Base-by-base conservation (phyloP, 1,140 invertebrate genomes). In the Cardiocondyla obscurior region DNA sequence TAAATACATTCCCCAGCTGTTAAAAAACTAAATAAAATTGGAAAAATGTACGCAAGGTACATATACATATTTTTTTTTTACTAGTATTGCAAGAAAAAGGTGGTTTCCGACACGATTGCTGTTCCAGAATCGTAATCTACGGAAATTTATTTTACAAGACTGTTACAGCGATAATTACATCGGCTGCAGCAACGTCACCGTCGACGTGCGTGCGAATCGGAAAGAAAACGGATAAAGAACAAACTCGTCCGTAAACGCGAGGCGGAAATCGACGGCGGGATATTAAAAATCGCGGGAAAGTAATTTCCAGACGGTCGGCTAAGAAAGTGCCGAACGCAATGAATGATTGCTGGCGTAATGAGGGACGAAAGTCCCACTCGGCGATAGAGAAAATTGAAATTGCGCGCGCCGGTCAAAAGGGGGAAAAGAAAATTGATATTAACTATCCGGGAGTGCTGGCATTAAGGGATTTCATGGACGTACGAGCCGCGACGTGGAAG, bases 391-490 rank as follows among this genome's bases (percentile, higher is more conserved):
- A 77, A 77, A 77, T 79, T 79, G 77, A 81, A 73, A 81, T 72
- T 73, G 77, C 77, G 22, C 77, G 22, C 49, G 65, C n/a, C 19
- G 67, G 39, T 46, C 53, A 46, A 44, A 19, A 70, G 73, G 12
- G 65, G 39, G n/a, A n/a, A 72, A 72, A 36, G 51, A 81, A 81
- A 81, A 73, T 81, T 81, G 51, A 81, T 81, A 73, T 81, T 73
- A 81, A 81, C 65, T 44, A 28, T 58, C 77, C 39, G 30, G 53
- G 36, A 73, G 67, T 58, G 51, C 36, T 58, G 39, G 53, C 39
- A 73, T 84, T 84, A 72, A 84, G 70, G 62, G 65, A 72, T 72
- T 57, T 60, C 33, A 46, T 33, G 62, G 30, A 55, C 33, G 33
- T 49, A 65, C 62, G n/a, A 69, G 19, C 12, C 42, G 49, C 16